Percentiles rank a stretch among this genome's conserved stretches.
Conservation (phyloP, 2,888 invertebrate species). For the Agriotes lineatus region DNA sequence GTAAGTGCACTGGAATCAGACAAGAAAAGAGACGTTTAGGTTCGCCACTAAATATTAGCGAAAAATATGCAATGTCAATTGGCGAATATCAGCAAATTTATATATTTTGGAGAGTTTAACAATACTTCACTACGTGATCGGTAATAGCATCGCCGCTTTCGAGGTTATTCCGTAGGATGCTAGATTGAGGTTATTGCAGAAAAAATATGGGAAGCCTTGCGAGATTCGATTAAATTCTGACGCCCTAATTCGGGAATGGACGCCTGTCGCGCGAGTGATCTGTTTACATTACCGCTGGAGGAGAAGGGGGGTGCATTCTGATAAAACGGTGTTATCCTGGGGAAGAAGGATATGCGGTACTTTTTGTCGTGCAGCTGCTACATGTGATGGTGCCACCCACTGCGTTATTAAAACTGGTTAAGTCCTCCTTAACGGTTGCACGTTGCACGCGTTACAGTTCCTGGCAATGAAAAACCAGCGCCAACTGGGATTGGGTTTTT, state of each 20-base stretch:
- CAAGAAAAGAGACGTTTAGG: too few relatives aligned
- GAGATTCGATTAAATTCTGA: too few relatives aligned
- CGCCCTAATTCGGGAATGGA: not conserved
- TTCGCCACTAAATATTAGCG: too few relatives aligned
- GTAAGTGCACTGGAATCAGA: too few relatives aligned
- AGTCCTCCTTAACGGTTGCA: slow-evolving; percentile 39
- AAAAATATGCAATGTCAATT: too few relatives aligned
- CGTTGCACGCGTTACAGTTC: slow-evolving; percentile 16
- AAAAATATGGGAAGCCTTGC: too few relatives aligned
- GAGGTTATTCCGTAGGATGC: too few relatives aligned
- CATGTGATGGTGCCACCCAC: slow-evolving; percentile 43
- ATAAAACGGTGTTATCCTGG: slow-evolving; percentile 5
- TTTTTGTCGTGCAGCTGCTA: slow-evolving; percentile 37
- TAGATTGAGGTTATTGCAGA: too few relatives aligned
- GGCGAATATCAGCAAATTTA: too few relatives aligned
- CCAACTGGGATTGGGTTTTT: not conserved
- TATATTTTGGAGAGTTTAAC: too few relatives aligned
- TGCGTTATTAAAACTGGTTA: slow-evolving; percentile 41
- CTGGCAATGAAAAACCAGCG: not conserved
- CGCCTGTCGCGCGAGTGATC: not conserved
- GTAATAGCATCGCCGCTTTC: too few relatives aligned
- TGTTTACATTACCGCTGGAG: slow-evolving; percentile 17
- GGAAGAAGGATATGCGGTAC: slow-evolving; percentile 22
- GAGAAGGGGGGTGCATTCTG: not conserved
- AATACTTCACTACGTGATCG: too few relatives aligned